Percentiles rank a stretch among this genome's conserved stretches.
Conservation (phyloP, 2,888 invertebrate species). For the Orthosia cruda region DNA sequence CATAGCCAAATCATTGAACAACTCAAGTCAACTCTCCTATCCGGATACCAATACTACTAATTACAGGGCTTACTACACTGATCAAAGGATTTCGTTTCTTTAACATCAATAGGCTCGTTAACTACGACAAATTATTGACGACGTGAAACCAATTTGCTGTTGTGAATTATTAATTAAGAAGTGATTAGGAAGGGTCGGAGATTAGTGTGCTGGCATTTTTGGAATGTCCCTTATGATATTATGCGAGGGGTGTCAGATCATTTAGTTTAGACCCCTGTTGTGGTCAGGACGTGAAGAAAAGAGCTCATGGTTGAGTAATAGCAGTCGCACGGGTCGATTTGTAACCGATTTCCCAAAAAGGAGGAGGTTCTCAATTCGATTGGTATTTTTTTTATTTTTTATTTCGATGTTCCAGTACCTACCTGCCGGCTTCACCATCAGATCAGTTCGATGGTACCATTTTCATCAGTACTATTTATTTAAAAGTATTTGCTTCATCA, state of each 20-base stretch:
- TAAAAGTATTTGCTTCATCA: too few relatives aligned
- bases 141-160: constrained; percentile 18
- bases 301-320: too few relatives aligned
- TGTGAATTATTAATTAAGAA: constrained; percentile 41
- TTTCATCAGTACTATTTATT: too few relatives aligned
- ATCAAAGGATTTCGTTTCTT: constrained; percentile 46
- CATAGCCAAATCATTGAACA: too few relatives aligned
- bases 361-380: too few relatives aligned
- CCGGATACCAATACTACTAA: constrained; percentile 27
- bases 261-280: neutral
- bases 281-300: neutral
- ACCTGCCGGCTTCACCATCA: too few relatives aligned
- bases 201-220: neutral
- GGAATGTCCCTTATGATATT: neutral
- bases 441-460: too few relatives aligned
- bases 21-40: neutral
- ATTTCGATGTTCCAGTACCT: too few relatives aligned
- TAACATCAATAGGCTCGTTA: constrained; percentile 27
- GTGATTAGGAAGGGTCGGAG: neutral
- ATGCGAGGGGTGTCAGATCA: neutral
- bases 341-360: too few relatives aligned
- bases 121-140: constrained; percentile 44
- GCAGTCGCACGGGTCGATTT: too few relatives aligned
- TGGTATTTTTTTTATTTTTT: too few relatives aligned
- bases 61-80: constrained; percentile 24